Evolutionary conservation across 2,113 vertebrate genomes (phyloP).

Genomic region (Paramormyrops kingsleyae): DNA sequence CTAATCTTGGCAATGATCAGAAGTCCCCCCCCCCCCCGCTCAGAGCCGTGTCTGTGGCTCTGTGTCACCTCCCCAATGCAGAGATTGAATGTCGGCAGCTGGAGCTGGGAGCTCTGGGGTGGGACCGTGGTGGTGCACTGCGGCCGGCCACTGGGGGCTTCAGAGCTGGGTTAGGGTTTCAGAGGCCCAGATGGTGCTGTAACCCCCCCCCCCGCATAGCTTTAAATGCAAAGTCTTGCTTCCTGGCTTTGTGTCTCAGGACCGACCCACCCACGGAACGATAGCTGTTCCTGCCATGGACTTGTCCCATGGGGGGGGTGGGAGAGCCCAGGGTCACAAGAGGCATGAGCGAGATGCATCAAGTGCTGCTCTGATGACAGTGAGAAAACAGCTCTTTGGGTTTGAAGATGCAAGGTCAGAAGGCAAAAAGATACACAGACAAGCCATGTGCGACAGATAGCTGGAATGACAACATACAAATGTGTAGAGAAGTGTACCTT

Average conservation of each 20-base stretch:
- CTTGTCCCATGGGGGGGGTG: background rate
- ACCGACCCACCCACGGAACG: background rate
- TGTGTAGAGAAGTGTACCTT: background rate
- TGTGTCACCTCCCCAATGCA: conserved; percentile 14
- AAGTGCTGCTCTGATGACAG: background rate
- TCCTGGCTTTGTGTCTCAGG: background rate
- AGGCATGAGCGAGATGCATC: background rate
- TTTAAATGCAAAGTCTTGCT: background rate
- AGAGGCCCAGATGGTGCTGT: background rate
- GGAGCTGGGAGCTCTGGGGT: background rate
- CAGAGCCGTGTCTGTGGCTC: conserved; percentile 23
- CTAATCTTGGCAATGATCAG: conserved; percentile 41
- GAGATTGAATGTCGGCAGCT: conserved; percentile 32
- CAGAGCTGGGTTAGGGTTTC: conserved; percentile 27
- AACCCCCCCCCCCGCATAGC: background rate
- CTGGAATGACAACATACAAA: background rate
- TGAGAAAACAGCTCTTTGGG: background rate
- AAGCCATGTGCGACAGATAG: background rate
- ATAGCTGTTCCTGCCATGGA: background rate
- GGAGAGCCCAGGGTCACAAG: background rate
- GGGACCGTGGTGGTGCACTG: background rate
- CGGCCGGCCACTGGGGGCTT: conserved; percentile 35
- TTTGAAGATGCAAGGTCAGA: background rate
- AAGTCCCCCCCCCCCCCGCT: conserved; percentile 32
- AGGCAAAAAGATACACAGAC: background rate